Conservation (phyloP, 2,797 vertebrate species). For the Anguilla marmorata region DNA sequence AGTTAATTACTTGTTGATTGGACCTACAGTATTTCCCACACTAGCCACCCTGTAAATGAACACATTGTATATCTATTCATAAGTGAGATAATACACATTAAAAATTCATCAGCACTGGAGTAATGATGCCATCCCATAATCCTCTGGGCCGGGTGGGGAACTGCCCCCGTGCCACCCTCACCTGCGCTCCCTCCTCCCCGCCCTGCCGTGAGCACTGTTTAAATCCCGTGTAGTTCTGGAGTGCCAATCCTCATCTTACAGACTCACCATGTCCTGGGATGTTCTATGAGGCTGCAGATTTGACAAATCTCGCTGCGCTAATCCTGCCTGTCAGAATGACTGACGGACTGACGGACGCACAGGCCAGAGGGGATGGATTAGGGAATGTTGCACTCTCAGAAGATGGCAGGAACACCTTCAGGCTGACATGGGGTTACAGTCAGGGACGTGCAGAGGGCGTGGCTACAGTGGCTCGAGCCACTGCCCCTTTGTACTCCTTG, state of each 20-base stretch:
- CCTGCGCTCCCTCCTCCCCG: constrained; percentile 18
- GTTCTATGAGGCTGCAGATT: constrained; percentile 52
- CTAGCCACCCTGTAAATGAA: not conserved
- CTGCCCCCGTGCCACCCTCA: constrained; percentile 15
- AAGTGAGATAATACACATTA: not conserved
- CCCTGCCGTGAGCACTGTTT: constrained; percentile 29
- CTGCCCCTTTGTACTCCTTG: no score
- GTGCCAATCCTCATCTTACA: constrained; percentile 53
- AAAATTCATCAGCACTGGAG: not conserved
- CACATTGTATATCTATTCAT: not conserved
- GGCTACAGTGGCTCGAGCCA: not conserved
- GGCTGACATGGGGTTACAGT: not conserved
- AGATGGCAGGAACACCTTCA: not conserved
- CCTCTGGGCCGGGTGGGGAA: not conserved
- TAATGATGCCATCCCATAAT: not conserved
- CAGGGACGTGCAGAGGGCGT: not conserved
- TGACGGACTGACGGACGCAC: constrained; percentile 8
- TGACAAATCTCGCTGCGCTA: not conserved
- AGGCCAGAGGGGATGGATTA: not conserved
- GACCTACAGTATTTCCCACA: not conserved
- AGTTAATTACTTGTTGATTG: not conserved
- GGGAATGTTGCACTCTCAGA: not conserved
- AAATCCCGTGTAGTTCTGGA: constrained; percentile 57
- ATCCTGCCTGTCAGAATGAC: not conserved
- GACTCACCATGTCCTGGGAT: constrained; percentile 51